phyloP scores from a whole-genome alignment of 2,888 invertebrate genomes.

The Drosophila emarginata region DNA sequence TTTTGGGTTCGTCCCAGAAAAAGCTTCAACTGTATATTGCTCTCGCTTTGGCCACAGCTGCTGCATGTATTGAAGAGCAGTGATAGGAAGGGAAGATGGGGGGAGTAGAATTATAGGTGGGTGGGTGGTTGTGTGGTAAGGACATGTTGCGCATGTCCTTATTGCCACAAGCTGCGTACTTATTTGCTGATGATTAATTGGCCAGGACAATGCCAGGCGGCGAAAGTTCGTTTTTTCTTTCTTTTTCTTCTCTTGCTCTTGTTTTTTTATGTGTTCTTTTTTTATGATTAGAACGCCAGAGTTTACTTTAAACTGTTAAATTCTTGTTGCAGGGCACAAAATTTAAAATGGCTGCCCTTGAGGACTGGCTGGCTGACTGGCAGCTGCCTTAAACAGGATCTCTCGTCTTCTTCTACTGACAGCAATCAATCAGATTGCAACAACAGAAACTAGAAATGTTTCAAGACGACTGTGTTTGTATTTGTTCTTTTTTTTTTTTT shows the following conservation, averaged over 20 bases:
- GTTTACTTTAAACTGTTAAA: conserved; percentile 43
- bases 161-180: conserved; percentile 60
- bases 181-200: conserved; percentile 73
- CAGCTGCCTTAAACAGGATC: conserved; percentile 6
- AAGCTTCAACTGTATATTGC: conserved; percentile 52
- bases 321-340: background rate
- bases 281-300: conserved; percentile 14
- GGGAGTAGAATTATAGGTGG: background rate
- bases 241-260: conserved; percentile 32
- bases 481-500: background rate
- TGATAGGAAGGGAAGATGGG: background rate
- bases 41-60: conserved; percentile 65
- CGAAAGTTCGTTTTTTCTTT: conserved; percentile 50
- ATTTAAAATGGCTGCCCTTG: conserved; percentile 62
- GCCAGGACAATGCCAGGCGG: conserved; percentile 51
- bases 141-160: conserved; percentile 78
- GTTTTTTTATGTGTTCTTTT: background rate
- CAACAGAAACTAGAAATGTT: conserved; percentile 57
- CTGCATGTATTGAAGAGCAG: conserved; percentile 28
- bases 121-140: conserved; percentile 13
- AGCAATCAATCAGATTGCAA: conserved; percentile 77
- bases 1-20: conserved; percentile 15
- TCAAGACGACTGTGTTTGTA: conserved; percentile 3
- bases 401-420: conserved; percentile 49
- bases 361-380: conserved; percentile 12